phyloP scores from a whole-genome alignment of 2,113 vertebrate species.

The Hipposideros armiger region DNA sequence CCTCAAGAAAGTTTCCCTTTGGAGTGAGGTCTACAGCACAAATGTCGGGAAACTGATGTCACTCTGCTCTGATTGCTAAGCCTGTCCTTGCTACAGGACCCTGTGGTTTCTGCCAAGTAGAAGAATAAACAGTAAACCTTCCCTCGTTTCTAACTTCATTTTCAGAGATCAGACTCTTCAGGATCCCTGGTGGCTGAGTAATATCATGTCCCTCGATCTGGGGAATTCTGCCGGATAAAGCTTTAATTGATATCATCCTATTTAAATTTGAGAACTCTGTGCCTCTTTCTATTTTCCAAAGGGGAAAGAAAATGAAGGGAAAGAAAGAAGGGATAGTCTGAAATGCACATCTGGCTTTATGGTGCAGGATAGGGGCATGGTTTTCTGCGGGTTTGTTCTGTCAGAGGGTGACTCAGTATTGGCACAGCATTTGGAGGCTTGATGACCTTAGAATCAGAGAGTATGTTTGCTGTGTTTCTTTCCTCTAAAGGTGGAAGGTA shows the following conservation, averaged over 20 bases:
- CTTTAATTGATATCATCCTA: not conserved
- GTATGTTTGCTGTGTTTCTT: not conserved
- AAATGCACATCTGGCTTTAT: not conserved
- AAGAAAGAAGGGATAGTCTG: not conserved
- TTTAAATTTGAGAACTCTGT: slow-evolving; percentile 15
- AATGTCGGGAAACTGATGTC: not conserved
- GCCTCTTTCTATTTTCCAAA: slow-evolving; percentile 26
- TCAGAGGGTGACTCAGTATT: not conserved
- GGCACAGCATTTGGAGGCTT: not conserved
- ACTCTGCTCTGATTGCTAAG: not conserved
- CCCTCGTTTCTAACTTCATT: not conserved
- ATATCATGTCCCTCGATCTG: not conserved
- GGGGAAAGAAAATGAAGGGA: not conserved
- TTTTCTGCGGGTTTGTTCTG: not conserved
- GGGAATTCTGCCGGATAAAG: not conserved
- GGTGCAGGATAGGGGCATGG: not conserved
- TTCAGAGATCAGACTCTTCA: not conserved
- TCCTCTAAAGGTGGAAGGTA: not conserved
- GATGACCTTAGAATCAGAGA: not conserved
- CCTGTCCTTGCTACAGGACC: not conserved
- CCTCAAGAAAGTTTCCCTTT: slow-evolving; percentile 1
- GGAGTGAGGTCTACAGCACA: not conserved
- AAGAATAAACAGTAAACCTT: not conserved
- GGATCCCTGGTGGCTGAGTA: not conserved
- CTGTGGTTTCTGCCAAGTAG: not conserved